phyloP scores from a whole-genome alignment of 2,113 vertebrate species.

The Psittacara wagleri region DNA sequence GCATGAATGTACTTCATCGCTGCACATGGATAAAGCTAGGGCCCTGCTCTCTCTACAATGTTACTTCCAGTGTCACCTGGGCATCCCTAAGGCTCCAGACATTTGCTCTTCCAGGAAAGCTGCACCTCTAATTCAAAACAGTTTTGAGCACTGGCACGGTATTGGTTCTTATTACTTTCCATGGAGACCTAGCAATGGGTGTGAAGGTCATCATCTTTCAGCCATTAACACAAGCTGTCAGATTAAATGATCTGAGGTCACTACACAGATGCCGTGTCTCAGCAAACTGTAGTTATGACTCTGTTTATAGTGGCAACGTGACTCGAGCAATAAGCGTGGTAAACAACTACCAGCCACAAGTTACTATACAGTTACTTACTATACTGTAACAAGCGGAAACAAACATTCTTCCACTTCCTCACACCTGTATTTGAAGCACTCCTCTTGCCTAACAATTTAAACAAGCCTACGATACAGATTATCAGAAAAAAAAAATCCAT shows the following conservation, averaged over 20 bases:
- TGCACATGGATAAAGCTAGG: background rate
- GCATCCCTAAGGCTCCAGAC: background rate
- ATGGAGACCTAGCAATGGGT: background rate
- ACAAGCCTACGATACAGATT: background rate
- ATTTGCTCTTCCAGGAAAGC: background rate
- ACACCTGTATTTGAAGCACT: background rate
- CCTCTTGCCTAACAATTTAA: background rate
- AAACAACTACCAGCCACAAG: background rate
- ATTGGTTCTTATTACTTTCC: background rate
- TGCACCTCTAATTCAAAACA: background rate
- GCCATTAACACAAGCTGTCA: background rate
- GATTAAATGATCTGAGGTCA: background rate
- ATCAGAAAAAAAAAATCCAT: background rate
- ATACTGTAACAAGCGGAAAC: background rate
- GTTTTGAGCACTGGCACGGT: background rate
- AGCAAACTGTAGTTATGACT: background rate
- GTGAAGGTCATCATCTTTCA: background rate
- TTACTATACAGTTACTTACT: background rate
- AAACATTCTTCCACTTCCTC: background rate
- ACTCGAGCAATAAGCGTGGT: background rate
- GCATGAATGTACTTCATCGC: background rate
- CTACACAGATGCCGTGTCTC: fast-evolving
- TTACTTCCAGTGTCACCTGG: background rate
- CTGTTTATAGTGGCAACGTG: background rate
- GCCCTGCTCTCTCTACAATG: background rate